These are phyloP conservation scores for Pristionchus exspectatus DNA, from an alignment of 2,888 invertebrate species.

Conservation along the genomic window DNA sequence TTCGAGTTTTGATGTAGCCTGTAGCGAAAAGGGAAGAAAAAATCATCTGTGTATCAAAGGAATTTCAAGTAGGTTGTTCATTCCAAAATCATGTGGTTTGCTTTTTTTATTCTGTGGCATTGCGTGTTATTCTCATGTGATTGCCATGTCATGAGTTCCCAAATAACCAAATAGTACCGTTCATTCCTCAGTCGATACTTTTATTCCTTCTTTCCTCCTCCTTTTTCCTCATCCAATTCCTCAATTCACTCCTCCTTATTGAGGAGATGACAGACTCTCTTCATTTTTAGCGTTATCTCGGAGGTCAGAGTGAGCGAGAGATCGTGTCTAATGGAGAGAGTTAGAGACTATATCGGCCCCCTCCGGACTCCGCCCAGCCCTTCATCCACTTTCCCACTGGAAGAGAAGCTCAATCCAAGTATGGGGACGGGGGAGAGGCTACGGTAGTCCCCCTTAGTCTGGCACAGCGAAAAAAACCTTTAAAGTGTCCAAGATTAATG, in stretches of 20 bases:
- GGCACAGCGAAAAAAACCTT: neutral
- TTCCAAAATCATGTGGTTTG: neutral
- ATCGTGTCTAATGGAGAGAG: neutral
- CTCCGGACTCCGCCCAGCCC: neutral
- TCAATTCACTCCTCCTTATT: neutral
- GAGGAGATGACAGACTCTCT: neutral
- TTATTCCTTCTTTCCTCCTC: neutral
- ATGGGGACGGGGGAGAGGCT: neutral
- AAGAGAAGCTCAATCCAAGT: neutral
- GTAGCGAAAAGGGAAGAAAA: neutral
- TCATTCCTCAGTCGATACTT: neutral
- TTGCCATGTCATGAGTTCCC: neutral
- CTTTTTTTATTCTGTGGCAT: neutral
- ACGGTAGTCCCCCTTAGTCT: neutral
- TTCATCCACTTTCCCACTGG: constrained; percentile 21
- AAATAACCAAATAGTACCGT: neutral
- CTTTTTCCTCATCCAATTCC: neutral
- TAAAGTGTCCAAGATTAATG: neutral
- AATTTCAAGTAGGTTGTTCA: neutral
- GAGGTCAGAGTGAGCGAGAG: neutral
- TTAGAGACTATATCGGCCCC: neutral
- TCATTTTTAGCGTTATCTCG: neutral
- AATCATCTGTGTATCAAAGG: too few species aligned
- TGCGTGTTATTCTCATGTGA: neutral
- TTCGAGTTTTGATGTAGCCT: neutral